Base-by-base conservation (phyloP, 1,140 invertebrate species). In the Fopius arisanus region DNA sequence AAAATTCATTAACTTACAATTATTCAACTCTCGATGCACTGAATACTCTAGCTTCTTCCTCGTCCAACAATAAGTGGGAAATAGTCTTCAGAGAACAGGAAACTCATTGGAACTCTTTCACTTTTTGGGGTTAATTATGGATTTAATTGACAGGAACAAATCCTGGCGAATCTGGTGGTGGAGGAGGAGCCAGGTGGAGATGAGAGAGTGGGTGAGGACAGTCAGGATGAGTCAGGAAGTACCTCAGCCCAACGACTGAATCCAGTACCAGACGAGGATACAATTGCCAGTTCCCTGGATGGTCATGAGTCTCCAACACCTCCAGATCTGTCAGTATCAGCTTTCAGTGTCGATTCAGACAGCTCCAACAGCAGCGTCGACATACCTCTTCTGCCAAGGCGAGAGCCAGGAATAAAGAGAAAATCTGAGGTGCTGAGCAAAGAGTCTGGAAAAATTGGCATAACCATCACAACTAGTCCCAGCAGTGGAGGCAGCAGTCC, bases 391-490 rank as follows among this genome's bases (percentile, higher is more conserved):
- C 59, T 89, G 28, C 81, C 89, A 16, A 86, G 89, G 65, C 83
- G 80, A 73, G 89, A 90, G 77, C 83, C 85, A 0, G 92, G 93
- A 19, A 91, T 93, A 21, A 96, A 96, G 83, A 90, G 94, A 70
- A 96, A 96, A 86, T 94, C 94, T 0, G 94, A 95, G 77, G 94
- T 96, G 0, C 88, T 96, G 1, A 93, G 92, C 48, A 93, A 93
- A 75, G 94, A 96, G 83, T 95, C 94, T 2, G 95, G 95, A 0
- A 96, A 96, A 88, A 96, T 96, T 77, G 95, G 95, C 43, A 94
- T 96, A 21, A 96, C 94, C 14, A 96, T 96, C 68, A 94, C 93
- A 7, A 95, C 94, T 67, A 91, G 90, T 82, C 91, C 93, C 23
- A 90, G 90, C 78, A 90, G 90, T 83, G 82, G 88, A 70, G 85